phyloP scores from a whole-genome alignment of 1,140 invertebrate genomes.

The Listronotus oregonensis region DNA sequence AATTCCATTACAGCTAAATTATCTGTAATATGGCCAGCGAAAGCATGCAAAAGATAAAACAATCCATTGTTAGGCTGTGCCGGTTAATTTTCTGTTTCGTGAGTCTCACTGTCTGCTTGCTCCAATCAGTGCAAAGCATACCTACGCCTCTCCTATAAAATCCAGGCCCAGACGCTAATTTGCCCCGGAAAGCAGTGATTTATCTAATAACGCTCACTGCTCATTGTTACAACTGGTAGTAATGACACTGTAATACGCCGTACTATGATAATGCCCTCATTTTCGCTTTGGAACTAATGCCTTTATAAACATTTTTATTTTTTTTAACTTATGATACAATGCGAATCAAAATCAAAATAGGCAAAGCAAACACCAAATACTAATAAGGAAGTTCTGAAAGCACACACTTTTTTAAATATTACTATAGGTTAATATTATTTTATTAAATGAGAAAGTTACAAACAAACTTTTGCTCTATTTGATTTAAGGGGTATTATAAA shows the following conservation, averaged over 20 bases:
- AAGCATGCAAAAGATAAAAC: slow-evolving; percentile 5
- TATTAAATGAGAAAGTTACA: too few relatives aligned
- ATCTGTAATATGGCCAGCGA: slow-evolving; percentile 19
- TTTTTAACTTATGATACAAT: too few relatives aligned
- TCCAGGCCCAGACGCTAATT: slow-evolving; percentile 45
- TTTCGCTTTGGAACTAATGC: slow-evolving; percentile 12
- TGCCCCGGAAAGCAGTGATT: slow-evolving; percentile 51
- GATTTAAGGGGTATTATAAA: too few relatives aligned
- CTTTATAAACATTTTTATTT: too few relatives aligned
- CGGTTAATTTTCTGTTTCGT: slow-evolving; percentile 46
- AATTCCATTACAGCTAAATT: slow-evolving; percentile 19
- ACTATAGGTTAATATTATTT: too few relatives aligned
- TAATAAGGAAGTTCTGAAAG: too few relatives aligned
- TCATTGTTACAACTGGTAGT: slow-evolving; percentile 49
- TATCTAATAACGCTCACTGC: slow-evolving; percentile 47
- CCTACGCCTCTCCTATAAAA: slow-evolving; percentile 49
- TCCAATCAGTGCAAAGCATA: slow-evolving; percentile 40
- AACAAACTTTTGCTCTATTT: too few relatives aligned
- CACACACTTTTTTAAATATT: too few relatives aligned
- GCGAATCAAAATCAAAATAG: too few relatives aligned
- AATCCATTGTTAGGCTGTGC: slow-evolving; percentile 23
- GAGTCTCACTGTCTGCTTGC: slow-evolving; percentile 33
- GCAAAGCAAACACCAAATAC: too few relatives aligned
- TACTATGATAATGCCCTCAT: slow-evolving; percentile 27
- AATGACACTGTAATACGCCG: slow-evolving; percentile 36